phyloP scores from a whole-genome alignment of 2,888 invertebrate genomes.

The Trachelus troglodyta region DNA sequence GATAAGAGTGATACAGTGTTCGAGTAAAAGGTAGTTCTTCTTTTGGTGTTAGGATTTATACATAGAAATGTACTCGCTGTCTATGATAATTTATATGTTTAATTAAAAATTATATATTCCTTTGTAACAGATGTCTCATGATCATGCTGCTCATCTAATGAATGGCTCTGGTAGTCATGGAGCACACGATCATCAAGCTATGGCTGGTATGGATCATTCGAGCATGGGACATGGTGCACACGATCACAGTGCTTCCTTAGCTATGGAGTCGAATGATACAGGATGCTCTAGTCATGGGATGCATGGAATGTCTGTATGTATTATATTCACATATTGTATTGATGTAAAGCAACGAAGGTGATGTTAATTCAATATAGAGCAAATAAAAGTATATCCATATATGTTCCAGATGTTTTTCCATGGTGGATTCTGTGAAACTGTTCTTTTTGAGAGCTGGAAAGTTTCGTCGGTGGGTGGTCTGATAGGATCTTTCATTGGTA shows the following conservation, averaged over 20 bases:
- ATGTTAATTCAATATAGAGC: not conserved
- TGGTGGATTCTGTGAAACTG: slow-evolving; percentile 80
- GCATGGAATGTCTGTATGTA: slow-evolving; percentile 61
- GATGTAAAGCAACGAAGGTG: not conserved
- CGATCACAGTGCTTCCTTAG: slow-evolving; percentile 14
- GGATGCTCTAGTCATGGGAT: slow-evolving; percentile 31
- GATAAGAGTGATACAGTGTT: not conserved
- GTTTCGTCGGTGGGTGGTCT: slow-evolving; percentile 81
- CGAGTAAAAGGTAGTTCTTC: not conserved
- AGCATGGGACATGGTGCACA: slow-evolving; percentile 27
- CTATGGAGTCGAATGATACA: not conserved
- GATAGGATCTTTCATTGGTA: slow-evolving; percentile 89
- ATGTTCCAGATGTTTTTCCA: slow-evolving; percentile 77
- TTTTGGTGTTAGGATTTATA: not conserved
- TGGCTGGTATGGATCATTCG: slow-evolving; percentile 30
- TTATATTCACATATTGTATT: not conserved
- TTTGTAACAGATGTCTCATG: slow-evolving; percentile 45
- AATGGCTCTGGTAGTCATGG: slow-evolving; percentile 37
- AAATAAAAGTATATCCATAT: not conserved
- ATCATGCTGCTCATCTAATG: slow-evolving; percentile 43
- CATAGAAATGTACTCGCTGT: not conserved
- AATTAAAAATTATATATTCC: slow-evolving; percentile 31
- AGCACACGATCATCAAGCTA: slow-evolving; percentile 32
- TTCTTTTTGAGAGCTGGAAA: slow-evolving; percentile 87
- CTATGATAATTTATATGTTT: not conserved